Evolutionary conservation across 2,888 invertebrate genomes (phyloP), one percentile per base, ranked within the genome.

Genomic region (Scrobipalpa atriplicella): DNA sequence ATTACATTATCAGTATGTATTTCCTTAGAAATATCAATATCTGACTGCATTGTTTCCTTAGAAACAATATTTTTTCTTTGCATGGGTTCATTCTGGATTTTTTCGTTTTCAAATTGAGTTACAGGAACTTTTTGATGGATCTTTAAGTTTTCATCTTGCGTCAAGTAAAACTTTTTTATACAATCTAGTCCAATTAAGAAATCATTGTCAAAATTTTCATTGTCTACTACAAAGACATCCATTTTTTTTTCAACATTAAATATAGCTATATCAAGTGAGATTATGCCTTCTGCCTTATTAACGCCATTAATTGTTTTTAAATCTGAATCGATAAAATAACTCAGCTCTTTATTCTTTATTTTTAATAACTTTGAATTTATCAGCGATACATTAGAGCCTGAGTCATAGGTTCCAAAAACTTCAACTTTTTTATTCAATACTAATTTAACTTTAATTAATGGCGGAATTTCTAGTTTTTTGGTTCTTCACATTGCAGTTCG

Each of bases 361-460:
- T 67, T 71, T 56, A 72, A 47, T 65, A 73, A 70, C 66, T 63
- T 77, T 21, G 73, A 70, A 72, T 75, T 78, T 38, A 77, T 77
- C 63, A 75, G 69, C n/a, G 74, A 74, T 1, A 77, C 71, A 70
- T 77, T 71, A n/a, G 73, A 76, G 9, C 74, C 75, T 16, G 75
- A 71, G 62, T 76, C 76, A 71, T 77, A 76, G 21, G 74, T 68
- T 58, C 70, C 75, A 41, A 18, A 66, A 43, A 68, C 56, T 67
- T n/a, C n/a, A n/a, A n/a, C n/a, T n/a, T n/a, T n/a, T n/a, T n/a
- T n/a, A n/a, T n/a, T n/a, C n/a, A n/a, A 74, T 72, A 62, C 0
- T 71, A 73, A 64, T 64, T 72, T 73, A n/a, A 74, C 66, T 67
- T 70, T 71, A 9, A 76, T 75, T 69, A 78, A 67, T 69, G 69